phyloP scores from a whole-genome alignment of 2,113 vertebrate species.

The Axis porcinus region DNA sequence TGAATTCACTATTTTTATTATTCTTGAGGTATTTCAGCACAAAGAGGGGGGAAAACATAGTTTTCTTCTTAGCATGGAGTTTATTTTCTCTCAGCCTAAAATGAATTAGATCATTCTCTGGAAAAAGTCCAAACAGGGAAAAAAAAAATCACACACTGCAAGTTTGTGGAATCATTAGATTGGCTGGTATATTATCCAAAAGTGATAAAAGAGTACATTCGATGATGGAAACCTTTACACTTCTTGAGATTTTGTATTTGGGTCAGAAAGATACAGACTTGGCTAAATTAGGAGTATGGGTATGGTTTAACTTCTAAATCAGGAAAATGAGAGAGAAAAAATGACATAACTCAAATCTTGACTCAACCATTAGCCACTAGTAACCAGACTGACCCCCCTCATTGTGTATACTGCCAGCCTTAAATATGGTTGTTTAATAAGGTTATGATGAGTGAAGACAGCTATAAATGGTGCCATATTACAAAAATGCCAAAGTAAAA shows the following conservation, averaged over 20 bases:
- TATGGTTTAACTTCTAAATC: slow-evolving; percentile 8
- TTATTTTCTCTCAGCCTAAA: slow-evolving; percentile 58
- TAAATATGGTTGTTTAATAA: not conserved
- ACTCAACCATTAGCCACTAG: not conserved
- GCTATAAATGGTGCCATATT: slow-evolving; percentile 37
- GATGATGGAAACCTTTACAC: slow-evolving; percentile 34
- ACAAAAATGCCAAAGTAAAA: slow-evolving; percentile 40
- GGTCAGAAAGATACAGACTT: slow-evolving; percentile 14
- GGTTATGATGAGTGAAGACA: slow-evolving; percentile 33
- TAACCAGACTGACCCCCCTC: not conserved
- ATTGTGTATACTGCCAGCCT: not conserved
- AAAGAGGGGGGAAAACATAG: not conserved
- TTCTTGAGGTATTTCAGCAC: slow-evolving; percentile 14
- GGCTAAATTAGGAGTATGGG: slow-evolving; percentile 28
- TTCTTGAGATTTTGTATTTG: slow-evolving; percentile 40
- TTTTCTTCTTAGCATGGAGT: not conserved
- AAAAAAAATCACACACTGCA: not conserved
- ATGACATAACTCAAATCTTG: not conserved
- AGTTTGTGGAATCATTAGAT: slow-evolving; percentile 33
- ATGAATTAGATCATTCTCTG: slow-evolving; percentile 49
- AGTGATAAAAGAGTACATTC: slow-evolving; percentile 22
- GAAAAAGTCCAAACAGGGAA: slow-evolving; percentile 58
- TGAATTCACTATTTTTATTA: slow-evolving; percentile 46
- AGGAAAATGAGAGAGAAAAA: not conserved
- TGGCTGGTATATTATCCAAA: slow-evolving; percentile 57